Evolutionary conservation across 1,140 invertebrate species (phyloP).

Genomic region (Sinella curviseta): DNA sequence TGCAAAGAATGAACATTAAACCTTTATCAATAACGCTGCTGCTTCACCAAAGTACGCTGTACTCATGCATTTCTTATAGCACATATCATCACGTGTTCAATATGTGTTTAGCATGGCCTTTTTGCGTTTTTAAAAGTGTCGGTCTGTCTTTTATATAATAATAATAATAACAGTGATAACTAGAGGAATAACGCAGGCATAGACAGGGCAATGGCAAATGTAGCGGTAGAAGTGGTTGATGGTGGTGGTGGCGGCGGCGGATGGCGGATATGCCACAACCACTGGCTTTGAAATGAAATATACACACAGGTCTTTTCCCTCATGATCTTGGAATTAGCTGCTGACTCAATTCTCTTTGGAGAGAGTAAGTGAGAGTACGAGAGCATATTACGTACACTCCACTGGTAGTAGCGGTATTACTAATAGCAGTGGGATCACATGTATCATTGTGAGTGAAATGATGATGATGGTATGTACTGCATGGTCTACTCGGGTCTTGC

Average conservation of each 20-base stretch:
- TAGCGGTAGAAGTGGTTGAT: background rate
- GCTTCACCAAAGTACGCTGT: background rate
- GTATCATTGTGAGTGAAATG: conserved; percentile 9
- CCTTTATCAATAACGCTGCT: background rate
- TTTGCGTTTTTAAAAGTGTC: background rate
- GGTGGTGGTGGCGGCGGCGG: background rate
- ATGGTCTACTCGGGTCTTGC: no score
- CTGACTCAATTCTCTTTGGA: conserved; percentile 11
- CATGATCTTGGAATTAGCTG: conserved; percentile 17
- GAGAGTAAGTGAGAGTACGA: background rate
- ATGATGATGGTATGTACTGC: no score
- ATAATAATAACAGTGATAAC: background rate
- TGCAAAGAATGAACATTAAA: background rate
- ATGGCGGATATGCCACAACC: conserved; percentile 13
- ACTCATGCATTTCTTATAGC: no score
- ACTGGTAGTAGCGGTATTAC: background rate
- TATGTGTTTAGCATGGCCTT: no score
- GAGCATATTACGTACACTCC: no score
- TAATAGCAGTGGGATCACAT: no score
- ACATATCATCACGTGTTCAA: no score
- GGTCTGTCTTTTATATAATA: background rate
- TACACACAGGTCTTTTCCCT: background rate
- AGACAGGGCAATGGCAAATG: background rate
- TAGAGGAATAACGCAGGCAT: no score
- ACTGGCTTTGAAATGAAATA: conserved; percentile 14